phyloP scores from a whole-genome alignment of 1,140 invertebrate species.

The Rhopalosiphum maidis region DNA sequence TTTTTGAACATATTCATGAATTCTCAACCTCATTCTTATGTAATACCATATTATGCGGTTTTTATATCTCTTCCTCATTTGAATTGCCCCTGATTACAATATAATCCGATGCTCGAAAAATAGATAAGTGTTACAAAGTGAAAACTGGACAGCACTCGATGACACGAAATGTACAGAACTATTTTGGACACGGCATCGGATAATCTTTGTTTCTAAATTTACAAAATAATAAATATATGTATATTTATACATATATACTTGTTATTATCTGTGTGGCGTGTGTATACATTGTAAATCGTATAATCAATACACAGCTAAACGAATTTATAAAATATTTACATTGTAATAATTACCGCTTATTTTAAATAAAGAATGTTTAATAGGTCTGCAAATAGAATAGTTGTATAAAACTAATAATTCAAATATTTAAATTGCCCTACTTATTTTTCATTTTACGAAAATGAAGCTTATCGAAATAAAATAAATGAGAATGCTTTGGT shows the following conservation, averaged over 20 bases:
- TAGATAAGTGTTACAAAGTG: slow-evolving; percentile 49
- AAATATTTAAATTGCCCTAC: background rate
- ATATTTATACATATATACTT: background rate
- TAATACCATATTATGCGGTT: slow-evolving; percentile 33
- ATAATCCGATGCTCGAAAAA: slow-evolving; percentile 12
- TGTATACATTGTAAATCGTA: background rate
- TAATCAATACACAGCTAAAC: background rate
- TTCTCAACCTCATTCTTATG: slow-evolving; percentile 36
- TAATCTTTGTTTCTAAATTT: background rate
- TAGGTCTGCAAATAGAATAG: background rate
- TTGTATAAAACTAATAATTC: too few species aligned
- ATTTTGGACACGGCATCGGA: background rate
- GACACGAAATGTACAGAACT: background rate
- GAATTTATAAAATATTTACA: background rate
- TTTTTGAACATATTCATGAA: slow-evolving; percentile 49
- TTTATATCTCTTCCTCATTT: slow-evolving; percentile 51
- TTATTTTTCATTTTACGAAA: background rate
- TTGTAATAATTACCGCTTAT: background rate
- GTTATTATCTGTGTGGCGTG: background rate
- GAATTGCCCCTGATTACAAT: slow-evolving; percentile 53
- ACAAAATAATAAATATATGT: background rate
- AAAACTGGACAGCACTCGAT: slow-evolving; percentile 7
- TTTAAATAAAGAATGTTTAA: background rate
- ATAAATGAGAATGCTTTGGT: background rate
- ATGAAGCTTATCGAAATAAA: background rate